Evolutionary conservation across 2,113 vertebrate genomes (phyloP).

Genomic region (Syngnathoides biaculeatus): DNA sequence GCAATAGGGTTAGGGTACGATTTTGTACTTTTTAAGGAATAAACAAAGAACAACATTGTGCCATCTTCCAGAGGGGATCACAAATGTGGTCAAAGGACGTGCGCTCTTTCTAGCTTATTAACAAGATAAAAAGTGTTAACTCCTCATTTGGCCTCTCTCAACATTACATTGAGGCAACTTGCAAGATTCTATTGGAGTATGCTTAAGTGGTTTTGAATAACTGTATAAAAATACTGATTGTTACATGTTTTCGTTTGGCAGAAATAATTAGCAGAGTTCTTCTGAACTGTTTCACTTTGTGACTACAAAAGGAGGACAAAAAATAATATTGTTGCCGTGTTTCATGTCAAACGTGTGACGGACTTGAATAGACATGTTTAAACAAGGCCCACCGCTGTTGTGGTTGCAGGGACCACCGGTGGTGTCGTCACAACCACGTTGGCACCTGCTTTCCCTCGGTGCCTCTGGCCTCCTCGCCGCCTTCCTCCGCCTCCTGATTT

Average conservation of each 20-base stretch:
- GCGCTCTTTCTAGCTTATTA: background rate
- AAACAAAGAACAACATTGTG: conserved; percentile 14
- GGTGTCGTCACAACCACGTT: conserved; percentile 32
- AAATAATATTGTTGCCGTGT: background rate
- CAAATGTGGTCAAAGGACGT: no score
- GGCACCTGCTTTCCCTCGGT: conserved; percentile 90
- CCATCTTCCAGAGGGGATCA: background rate
- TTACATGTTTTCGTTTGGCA: background rate
- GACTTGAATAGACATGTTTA: conserved; percentile 51
- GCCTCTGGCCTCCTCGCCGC: conserved; percentile 92
- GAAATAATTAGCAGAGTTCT: background rate
- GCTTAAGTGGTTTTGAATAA: background rate
- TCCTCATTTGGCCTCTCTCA: background rate
- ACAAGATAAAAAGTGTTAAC: background rate
- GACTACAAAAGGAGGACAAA: background rate
- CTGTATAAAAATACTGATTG: background rate
- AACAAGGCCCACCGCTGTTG: conserved; percentile 71
- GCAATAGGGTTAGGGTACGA: no score
- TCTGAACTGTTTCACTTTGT: no score
- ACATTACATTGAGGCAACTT: background rate
- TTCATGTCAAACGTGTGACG: background rate
- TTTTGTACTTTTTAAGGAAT: conserved; percentile 31
- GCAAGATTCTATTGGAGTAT: background rate
- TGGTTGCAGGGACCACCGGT: conserved; percentile 61
- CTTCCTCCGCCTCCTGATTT: conserved; percentile 89